Evolutionary conservation across 2,888 invertebrate species (phyloP).

Genomic region (Drosophila rellima): DNA sequence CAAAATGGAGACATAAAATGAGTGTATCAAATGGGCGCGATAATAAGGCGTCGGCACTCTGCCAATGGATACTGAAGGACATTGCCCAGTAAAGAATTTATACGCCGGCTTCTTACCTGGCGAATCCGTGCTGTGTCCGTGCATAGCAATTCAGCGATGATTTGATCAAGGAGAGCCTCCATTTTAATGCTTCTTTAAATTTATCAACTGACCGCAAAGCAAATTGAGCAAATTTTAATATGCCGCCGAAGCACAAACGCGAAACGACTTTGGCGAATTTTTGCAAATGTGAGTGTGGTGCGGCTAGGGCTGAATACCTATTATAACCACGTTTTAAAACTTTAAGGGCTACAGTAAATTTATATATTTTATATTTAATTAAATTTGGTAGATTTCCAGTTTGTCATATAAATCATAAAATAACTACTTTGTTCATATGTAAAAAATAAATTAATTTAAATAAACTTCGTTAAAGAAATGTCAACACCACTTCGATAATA

Average conservation of each 20-base stretch:
- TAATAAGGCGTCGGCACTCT: conserved; percentile 30
- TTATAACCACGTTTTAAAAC: conserved; percentile 20
- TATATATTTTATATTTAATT: not conserved
- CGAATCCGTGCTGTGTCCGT: conserved; percentile 88
- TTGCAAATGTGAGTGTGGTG: conserved; percentile 30
- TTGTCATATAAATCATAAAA: not conserved
- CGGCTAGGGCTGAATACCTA: conserved; percentile 41
- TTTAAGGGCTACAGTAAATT: conserved; percentile 14
- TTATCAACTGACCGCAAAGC: not conserved
- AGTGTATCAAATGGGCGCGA: conserved; percentile 21
- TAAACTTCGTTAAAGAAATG: not conserved
- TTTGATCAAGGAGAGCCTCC: conserved; percentile 87
- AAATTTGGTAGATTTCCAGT: not conserved
- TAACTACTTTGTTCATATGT: not conserved
- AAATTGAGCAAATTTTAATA: conserved; percentile 27
- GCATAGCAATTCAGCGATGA: conserved; percentile 88
- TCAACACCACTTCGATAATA: not conserved
- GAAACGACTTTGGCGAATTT: conserved; percentile 20
- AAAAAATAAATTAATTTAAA: not conserved
- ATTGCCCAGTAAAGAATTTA: not conserved
- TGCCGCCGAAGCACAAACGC: conserved; percentile 42
- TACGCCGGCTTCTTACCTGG: conserved; percentile 86
- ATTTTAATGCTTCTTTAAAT: conserved; percentile 38
- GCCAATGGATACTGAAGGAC: conserved; percentile 3
- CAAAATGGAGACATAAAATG: conserved; percentile 21